These are phyloP conservation scores for Oreocharis arfaki DNA, from an alignment of 2,113 vertebrate species.

Conservation along the genomic window DNA sequence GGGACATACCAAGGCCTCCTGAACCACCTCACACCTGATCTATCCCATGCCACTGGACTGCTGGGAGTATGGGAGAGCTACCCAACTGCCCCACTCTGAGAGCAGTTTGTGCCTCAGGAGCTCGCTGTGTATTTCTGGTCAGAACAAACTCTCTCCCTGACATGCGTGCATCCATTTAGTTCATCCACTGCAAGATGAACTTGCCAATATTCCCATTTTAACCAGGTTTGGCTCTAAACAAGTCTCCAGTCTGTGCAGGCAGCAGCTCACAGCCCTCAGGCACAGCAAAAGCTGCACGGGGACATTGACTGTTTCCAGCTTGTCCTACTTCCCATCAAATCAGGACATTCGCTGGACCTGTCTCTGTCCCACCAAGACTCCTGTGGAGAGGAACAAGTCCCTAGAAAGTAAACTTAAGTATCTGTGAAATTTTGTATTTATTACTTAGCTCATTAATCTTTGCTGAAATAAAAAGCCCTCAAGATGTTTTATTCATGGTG, in stretches of 20 bases:
- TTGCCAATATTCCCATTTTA: neutral
- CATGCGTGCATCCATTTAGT: rapidly evolving
- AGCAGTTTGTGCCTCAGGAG: neutral
- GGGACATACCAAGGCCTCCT: neutral
- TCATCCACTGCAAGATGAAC: neutral
- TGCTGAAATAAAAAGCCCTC: neutral
- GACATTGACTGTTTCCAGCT: neutral
- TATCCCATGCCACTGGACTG: neutral
- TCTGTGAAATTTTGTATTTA: slow-evolving; percentile 34
- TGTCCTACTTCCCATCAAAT: neutral
- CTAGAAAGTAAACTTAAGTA: slow-evolving; percentile 28
- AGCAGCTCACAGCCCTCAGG: neutral
- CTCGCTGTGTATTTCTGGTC: neutral
- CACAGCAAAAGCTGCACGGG: neutral
- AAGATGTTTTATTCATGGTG: slow-evolving; percentile 31
- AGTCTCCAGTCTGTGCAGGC: neutral
- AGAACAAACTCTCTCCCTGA: neutral
- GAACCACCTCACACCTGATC: neutral
- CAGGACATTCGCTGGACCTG: neutral
- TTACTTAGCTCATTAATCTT: slow-evolving; percentile 53
- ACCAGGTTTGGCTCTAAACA: neutral
- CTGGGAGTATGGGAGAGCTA: neutral
- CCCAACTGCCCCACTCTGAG: rapidly evolving
- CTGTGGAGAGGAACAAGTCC: neutral
- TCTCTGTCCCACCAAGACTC: neutral